phyloP scores from a whole-genome alignment of 1,140 invertebrate genomes.

The Andricus grossulariae region DNA sequence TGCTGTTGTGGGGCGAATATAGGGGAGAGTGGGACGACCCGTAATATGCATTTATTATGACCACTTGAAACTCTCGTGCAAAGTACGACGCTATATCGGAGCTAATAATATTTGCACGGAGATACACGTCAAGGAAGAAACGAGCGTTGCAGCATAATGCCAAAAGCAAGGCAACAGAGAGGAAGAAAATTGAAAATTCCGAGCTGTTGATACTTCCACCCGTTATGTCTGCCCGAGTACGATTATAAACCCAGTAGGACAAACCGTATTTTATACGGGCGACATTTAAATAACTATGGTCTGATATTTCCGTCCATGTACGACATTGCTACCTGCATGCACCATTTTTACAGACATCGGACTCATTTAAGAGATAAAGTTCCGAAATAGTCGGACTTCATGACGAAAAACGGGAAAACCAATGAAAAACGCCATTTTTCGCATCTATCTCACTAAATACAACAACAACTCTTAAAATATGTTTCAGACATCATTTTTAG shows the following conservation, averaged over 20 bases:
- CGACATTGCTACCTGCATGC: neutral
- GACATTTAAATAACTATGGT: conserved; percentile 3
- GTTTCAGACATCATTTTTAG: too few relatives aligned
- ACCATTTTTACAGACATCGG: neutral
- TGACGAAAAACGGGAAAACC: neutral
- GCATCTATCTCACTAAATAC: too few relatives aligned
- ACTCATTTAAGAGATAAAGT: neutral
- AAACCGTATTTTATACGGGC: neutral
- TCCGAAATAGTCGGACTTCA: too few relatives aligned
- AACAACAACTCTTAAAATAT: too few relatives aligned
- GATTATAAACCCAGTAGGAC: conserved; percentile 6
- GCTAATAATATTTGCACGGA: conserved; percentile 28
- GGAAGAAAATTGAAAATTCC: conserved; percentile 12
- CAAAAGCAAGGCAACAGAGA: neutral
- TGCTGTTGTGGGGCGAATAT: neutral
- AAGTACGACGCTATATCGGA: conserved; percentile 21
- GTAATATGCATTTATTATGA: conserved; percentile 51
- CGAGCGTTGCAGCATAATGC: conserved; percentile 3
- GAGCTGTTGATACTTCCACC: conserved; percentile 1
- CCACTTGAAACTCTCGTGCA: conserved; percentile 38
- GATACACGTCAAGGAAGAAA: conserved; percentile 5
- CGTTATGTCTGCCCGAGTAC: neutral
- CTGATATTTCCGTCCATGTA: neutral
- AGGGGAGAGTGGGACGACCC: conserved; percentile 29
- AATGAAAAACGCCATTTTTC: neutral